Base-by-base conservation (phyloP, 1,140 invertebrate genomes). In the Drosophila takahashii region DNA sequence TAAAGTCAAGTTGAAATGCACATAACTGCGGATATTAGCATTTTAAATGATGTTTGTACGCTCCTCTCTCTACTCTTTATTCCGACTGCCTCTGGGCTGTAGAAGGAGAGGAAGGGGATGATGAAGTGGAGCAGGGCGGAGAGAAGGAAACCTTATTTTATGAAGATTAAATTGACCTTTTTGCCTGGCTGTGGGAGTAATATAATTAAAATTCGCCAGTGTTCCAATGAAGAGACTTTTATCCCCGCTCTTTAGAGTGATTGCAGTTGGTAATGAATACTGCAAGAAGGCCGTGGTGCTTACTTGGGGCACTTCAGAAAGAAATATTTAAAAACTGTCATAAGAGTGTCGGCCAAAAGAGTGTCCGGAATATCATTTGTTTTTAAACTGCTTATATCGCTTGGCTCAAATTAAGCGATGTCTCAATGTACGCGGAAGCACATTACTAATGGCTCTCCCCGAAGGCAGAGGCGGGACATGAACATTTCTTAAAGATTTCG, bases 1-100 rank as follows among this genome's bases (percentile, higher is more conserved):
- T 91, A 90, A 87, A 90, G 89, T 87, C 83, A 72, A 87, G 80
- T 90, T 90, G 89, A 89, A 90, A 90, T 84, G 89, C 78, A 81
- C 90, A 89, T 91, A 89, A 85, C 80, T 65, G 83, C 83, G 77
- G 77, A 79, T 83, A 90, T 90, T 90, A 90, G 80, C 89, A 90
- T 90, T 90, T 90, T 89, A 84, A 90, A 90, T 84, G 83, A 87
- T 91, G 80, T 86, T 90, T 84, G 71, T 78, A 47, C 75, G 47
- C 69, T 64, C 34, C 50, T 56, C 57, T 58, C 27, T 65, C 47
- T 16, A 37, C 45, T 57, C 15, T 9, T 9, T 3, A 7, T 26
- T 26, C 47, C 39, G 36, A 15, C 47, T 53, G 26, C 29, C 29
- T 50, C 18, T 37, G 42, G 32, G 34, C 72, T 75, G 64, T 69